Conservation (phyloP, 2,113 vertebrate species). For the Calyptomena viridis region DNA sequence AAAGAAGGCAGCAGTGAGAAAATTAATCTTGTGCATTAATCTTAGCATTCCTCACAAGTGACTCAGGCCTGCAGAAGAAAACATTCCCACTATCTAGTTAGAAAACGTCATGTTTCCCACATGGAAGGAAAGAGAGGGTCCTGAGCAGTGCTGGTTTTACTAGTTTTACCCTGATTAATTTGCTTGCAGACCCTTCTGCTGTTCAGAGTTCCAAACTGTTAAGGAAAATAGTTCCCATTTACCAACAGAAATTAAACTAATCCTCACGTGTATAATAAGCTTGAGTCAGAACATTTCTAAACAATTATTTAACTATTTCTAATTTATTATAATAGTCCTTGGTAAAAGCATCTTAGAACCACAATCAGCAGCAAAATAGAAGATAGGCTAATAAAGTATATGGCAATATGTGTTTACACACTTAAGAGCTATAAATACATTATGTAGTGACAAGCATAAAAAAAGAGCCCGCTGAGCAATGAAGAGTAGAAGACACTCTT, state of each 20-base stretch:
- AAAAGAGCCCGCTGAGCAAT: not conserved
- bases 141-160: not conserved
- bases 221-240: conserved; percentile 1
- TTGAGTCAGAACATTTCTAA: not conserved
- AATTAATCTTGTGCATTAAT: conserved; percentile 62
- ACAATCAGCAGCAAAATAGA: not conserved
- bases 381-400: not conserved
- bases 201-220: not conserved
- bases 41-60: conserved; percentile 72
- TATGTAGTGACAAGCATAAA: fast-evolving
- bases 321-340: not conserved
- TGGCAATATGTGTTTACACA: not conserved
- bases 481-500: not conserved
- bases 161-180: not conserved
- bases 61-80: conserved; percentile 62
- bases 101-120: conserved; percentile 68
- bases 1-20: conserved; percentile 16
- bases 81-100: conserved; percentile 62
- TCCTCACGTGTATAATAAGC: not conserved
- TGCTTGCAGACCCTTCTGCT: not conserved
- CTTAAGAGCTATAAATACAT: not conserved
- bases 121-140: not conserved
- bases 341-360: not conserved
- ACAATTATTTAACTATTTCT: not conserved
- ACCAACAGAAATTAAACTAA: not conserved